phyloP scores from a whole-genome alignment of 2,113 vertebrate genomes.

The Catagonus wagneri region DNA sequence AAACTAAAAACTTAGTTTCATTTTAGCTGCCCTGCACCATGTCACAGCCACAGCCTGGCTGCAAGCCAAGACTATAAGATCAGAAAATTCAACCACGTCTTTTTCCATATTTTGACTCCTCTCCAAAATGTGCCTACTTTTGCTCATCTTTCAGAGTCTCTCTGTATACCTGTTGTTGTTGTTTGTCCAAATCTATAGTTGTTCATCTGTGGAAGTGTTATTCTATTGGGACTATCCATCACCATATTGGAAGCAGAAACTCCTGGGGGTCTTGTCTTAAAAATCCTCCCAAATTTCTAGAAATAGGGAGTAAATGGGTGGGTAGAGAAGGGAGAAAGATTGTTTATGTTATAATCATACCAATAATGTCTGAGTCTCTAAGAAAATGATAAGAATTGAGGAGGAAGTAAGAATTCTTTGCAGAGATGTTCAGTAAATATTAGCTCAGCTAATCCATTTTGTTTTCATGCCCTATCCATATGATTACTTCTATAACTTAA shows the following conservation, averaged over 20 bases:
- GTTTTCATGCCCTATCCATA: neutral
- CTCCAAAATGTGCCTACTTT: neutral
- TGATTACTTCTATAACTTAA: neutral
- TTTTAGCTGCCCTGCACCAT: neutral
- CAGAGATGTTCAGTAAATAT: neutral
- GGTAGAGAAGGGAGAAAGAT: neutral
- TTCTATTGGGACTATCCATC: neutral
- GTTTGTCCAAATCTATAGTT: neutral
- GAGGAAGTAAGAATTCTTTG: neutral
- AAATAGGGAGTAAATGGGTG: neutral
- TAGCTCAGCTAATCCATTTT: neutral
- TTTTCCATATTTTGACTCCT: constrained; percentile 1
- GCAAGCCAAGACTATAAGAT: neutral
- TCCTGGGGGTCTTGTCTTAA: neutral
- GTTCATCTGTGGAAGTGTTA: neutral
- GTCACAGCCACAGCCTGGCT: neutral
- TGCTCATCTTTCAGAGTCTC: neutral
- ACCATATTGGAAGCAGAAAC: neutral
- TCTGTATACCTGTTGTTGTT: neutral
- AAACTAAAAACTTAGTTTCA: neutral
- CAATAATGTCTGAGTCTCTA: neutral
- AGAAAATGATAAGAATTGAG: neutral
- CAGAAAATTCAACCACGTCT: neutral
- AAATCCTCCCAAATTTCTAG: neutral
- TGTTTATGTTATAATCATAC: neutral